Conservation (phyloP, 2,888 invertebrate genomes). For the Volucella inflata region DNA sequence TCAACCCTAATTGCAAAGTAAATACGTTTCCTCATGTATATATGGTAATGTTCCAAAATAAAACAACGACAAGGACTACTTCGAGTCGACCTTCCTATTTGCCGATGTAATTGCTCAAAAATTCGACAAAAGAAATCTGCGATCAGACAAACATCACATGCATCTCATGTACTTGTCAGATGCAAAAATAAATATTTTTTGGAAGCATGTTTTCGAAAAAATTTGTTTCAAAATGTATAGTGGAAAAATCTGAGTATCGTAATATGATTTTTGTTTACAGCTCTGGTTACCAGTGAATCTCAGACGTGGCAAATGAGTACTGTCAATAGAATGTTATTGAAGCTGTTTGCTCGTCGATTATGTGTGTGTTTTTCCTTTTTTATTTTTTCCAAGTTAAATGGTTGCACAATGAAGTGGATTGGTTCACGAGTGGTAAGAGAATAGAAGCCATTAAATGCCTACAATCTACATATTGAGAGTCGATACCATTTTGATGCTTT, state of each 20-base stretch:
- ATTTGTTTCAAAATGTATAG: not conserved
- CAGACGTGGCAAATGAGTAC: slow-evolving; percentile 12
- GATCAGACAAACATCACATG: slow-evolving; percentile 31
- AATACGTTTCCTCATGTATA: slow-evolving; percentile 2
- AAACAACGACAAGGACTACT: not conserved
- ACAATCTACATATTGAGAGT: slow-evolving; percentile 20
- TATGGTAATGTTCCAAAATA: not conserved
- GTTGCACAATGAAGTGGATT: slow-evolving; percentile 2
- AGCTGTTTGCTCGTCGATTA: slow-evolving; percentile 1
- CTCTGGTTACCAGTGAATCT: slow-evolving; percentile 34
- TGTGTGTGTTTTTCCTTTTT: slow-evolving; percentile 2
- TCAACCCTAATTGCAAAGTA: slow-evolving; percentile 3
- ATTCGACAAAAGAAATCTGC: slow-evolving; percentile 1
- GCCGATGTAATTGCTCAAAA: slow-evolving; percentile 2
- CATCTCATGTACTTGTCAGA: not conserved
- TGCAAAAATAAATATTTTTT: slow-evolving; percentile 28
- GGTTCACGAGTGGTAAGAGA: not conserved
- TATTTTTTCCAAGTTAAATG: slow-evolving; percentile 17
- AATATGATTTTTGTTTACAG: slow-evolving; percentile 36
- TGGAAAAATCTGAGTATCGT: not conserved
- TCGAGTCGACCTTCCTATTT: not conserved
- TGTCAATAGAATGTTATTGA: slow-evolving; percentile 10
- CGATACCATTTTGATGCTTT: slow-evolving; percentile 18
- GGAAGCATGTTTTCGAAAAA: slow-evolving; percentile 13
- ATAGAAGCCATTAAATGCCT: slow-evolving; percentile 24